Evolutionary conservation across 2,797 vertebrate genomes (phyloP).

Genomic region (Eulemur rubriventer): DNA sequence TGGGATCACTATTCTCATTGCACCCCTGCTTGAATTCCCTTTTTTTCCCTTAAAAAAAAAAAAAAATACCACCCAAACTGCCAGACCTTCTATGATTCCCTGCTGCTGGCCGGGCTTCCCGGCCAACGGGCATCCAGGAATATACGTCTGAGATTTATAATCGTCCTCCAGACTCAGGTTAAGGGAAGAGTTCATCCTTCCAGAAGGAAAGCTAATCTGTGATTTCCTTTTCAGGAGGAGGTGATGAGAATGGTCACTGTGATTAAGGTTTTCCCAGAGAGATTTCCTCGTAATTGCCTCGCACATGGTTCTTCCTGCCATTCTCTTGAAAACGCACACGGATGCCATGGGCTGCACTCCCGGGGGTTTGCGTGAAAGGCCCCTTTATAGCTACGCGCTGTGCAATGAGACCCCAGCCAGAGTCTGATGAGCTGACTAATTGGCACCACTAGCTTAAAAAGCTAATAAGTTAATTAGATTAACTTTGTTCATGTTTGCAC

Average conservation of each 20-base stretch:
- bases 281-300: slow-evolving; percentile 58
- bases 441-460: slow-evolving; percentile 80
- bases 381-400: slow-evolving; percentile 59
- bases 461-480: slow-evolving; percentile 83
- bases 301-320: slow-evolving; percentile 54
- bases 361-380: slow-evolving; percentile 72
- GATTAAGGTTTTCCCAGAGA: slow-evolving; percentile 66
- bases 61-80: slow-evolving; percentile 91
- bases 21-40: slow-evolving; percentile 85
- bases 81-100: slow-evolving; percentile 69
- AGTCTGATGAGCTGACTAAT: slow-evolving; percentile 79
- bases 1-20: slow-evolving; percentile 90
- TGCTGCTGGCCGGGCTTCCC: neutral
- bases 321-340: slow-evolving; percentile 68
- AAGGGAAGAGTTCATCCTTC: neutral
- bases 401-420: slow-evolving; percentile 57
- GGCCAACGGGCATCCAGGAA: neutral
- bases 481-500: slow-evolving; percentile 78
- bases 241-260: neutral
- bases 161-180: neutral
- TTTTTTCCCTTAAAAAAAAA: slow-evolving; percentile 41
- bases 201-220: neutral
- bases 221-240: slow-evolving; percentile 31
- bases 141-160: slow-evolving; percentile 28
- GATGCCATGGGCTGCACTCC: slow-evolving; percentile 64